phyloP scores from a whole-genome alignment of 2,888 invertebrate genomes.

The Xestia sexstrigata region DNA sequence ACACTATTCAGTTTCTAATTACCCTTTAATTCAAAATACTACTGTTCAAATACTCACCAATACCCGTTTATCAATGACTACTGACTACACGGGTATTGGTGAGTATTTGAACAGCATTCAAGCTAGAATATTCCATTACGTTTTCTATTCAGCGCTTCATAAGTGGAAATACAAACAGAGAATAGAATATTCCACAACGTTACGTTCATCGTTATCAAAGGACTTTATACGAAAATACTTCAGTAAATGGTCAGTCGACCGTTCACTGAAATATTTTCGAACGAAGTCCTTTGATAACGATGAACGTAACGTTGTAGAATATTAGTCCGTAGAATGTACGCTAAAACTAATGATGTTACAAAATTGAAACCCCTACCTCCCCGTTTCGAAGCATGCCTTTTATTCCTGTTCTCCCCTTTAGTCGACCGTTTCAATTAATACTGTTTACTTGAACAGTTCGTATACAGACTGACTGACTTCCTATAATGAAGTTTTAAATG shows the following conservation, averaged over 20 bases:
- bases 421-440: background rate
- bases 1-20: background rate
- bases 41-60: no score
- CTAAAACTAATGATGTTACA: background rate
- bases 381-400: background rate
- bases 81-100: no score
- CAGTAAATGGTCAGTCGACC: no score
- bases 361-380: background rate
- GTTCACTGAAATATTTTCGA: background rate
- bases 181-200: no score
- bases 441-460: background rate
- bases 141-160: no score
- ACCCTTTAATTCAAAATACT: no score
- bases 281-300: background rate
- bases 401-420: background rate
- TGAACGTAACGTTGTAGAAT: background rate
- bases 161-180: no score
- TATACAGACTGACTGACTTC: background rate
- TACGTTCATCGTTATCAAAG: no score
- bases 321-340: background rate
- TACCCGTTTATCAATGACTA: background rate
- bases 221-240: no score
- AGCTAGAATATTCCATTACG: no score
- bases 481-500: conserved; percentile 16
- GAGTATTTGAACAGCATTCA: no score